Evolutionary conservation across 1,140 invertebrate species (phyloP), one percentile per base, ranked within the genome.

Genomic region (Archegozetes longisetosus): DNA sequence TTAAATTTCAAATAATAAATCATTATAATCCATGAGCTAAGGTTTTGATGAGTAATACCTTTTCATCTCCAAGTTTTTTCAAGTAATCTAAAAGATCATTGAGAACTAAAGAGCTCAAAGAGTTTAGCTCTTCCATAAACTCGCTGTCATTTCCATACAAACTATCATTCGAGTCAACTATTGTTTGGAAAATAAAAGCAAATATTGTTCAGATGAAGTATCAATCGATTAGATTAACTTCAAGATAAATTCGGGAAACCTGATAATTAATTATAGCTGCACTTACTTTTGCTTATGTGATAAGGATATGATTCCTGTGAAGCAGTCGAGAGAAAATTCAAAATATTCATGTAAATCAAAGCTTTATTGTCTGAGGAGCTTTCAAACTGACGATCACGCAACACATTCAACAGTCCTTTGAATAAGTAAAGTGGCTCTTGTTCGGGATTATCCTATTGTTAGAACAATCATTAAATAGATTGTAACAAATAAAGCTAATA

Each of bases 121-220:
- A 81, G 65, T 89, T 83, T 0, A 92, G 76, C 75, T 89, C 86
- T 2, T 70, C 71, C 13, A 92, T 73, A 72, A 89, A 95, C 72
- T 90, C 86, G 26, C 80, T 77, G 75, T 94, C 88, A 47, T 81
- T 80, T 1, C 89, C 90, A 71, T 95, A 95, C n/a, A 96, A 72
- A 53, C 81, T 78, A 71, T 96, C 90, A 72, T 96, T 96, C 1
- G 90, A 90, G 69, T 94, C 84, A 55, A 95, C 87, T 88, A 73
- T 64, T 62, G 28, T 29, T 26, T 48, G 6, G 23, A 57, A 53
- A 48, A 20, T 32, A 55, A 25, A n/a, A 51, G 55, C 24, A 60
- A 20, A 23, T 20, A 50, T 68, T 59, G 64, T 73, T n/a, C n/a
- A n/a, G n/a, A n/a, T n/a, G n/a, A n/a, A n/a, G n/a, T n/a, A n/a